These are phyloP conservation scores for Orchestes rusci DNA, from an alignment of 2,888 invertebrate genomes.

Conservation along the genomic window DNA sequence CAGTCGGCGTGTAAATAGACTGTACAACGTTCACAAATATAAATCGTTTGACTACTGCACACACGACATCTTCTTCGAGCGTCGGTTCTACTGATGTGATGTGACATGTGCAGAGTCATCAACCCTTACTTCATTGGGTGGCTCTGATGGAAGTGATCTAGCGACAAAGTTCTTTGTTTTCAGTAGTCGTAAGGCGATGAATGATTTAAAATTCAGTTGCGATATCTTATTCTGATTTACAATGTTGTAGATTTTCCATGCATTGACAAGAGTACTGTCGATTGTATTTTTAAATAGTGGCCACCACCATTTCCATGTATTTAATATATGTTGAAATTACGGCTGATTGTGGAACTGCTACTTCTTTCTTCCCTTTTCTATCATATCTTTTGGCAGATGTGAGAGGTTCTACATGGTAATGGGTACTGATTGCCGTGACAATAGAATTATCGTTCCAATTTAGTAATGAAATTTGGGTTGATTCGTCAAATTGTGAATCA, in stretches of 20 bases:
- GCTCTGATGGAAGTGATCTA: too few relatives aligned
- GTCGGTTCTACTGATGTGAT: too few relatives aligned
- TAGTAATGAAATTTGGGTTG: slow-evolving; percentile 3
- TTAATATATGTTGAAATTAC: too few relatives aligned
- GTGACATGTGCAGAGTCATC: too few relatives aligned
- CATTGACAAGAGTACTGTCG: slow-evolving; percentile 3
- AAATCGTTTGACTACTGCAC: too few relatives aligned
- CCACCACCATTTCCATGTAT: slow-evolving; percentile 22
- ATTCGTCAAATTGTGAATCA: slow-evolving; percentile 9
- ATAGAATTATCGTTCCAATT: slow-evolving; percentile 18
- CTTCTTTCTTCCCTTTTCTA: slow-evolving; percentile 3
- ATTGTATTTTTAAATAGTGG: slow-evolving; percentile 4
- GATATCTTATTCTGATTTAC: slow-evolving; percentile 1
- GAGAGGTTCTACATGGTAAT: slow-evolving; percentile 2
- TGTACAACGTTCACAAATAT: too few relatives aligned
- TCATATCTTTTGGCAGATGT: slow-evolving; percentile 8
- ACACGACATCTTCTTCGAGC: too few relatives aligned
- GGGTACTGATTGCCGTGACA: slow-evolving; percentile 14
- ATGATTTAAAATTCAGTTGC: slow-evolving; percentile 1
- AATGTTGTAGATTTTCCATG: slow-evolving; percentile 1
- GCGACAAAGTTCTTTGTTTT: slow-evolving; percentile 1
- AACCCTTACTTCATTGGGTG: too few relatives aligned
- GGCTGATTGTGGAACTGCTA: slow-evolving; percentile 6
- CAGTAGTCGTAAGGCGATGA: not conserved
- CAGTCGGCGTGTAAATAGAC: too few relatives aligned